A percentile compares a stretch with the other conserved stretches of the same genome.
These are phyloP conservation scores for Rhynchopsitta pachyrhyncha DNA, from an alignment of 2,113 vertebrate species.

Conservation along the genomic window DNA sequence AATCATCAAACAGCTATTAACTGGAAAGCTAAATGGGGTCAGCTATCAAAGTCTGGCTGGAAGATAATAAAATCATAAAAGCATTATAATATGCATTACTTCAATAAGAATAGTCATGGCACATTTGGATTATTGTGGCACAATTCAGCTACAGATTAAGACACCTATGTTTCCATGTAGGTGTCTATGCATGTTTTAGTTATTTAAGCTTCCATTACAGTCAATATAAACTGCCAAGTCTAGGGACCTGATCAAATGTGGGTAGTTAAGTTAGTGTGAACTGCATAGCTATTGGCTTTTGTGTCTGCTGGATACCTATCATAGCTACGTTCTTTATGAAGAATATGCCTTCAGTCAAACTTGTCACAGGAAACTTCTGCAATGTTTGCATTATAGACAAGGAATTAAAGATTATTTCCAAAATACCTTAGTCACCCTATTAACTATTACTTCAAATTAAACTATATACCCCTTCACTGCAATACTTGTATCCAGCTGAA, in stretches of 20 bases:
- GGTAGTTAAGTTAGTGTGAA: neutral
- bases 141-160: neutral
- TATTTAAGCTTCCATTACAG: neutral
- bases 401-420: neutral
- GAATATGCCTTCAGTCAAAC: neutral
- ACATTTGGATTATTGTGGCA: neutral
- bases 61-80: conserved; percentile 18
- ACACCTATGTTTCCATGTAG: neutral
- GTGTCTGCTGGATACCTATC: neutral
- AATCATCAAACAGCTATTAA: conserved; percentile 12
- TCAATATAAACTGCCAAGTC: neutral
- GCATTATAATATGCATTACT: conserved; percentile 19
- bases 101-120: conserved; percentile 24
- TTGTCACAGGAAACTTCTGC: neutral
- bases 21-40: conserved; percentile 24
- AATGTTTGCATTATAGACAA: neutral
- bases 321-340: neutral
- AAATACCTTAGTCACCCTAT: neutral
- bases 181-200: neutral
- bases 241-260: neutral
- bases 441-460: neutral
- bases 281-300: neutral
- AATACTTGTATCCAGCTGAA: neutral
- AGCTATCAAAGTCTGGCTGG: neutral
- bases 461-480: neutral